These are phyloP conservation scores for Zaprionus lineosus DNA, from an alignment of 2,888 invertebrate genomes.

Conservation along the genomic window DNA sequence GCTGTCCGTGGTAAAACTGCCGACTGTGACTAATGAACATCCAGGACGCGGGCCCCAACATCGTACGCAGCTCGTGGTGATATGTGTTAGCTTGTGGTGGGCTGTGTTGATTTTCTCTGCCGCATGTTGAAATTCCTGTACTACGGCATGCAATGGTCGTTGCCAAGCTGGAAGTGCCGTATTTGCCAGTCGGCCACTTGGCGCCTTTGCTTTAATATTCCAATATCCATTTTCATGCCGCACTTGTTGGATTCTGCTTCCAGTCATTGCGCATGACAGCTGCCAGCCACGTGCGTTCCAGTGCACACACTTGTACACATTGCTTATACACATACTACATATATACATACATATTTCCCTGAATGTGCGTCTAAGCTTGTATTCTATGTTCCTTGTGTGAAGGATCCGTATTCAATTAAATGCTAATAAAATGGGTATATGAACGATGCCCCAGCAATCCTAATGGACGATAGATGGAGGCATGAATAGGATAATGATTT, in stretches of 20 bases:
- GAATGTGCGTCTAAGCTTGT: too few relatives aligned
- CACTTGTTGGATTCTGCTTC: constrained; percentile 78
- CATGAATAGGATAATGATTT: background rate
- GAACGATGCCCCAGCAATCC: too few relatives aligned
- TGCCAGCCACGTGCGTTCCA: constrained; percentile 57
- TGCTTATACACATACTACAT: background rate
- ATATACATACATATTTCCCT: too few relatives aligned
- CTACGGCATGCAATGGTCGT: constrained; percentile 5
- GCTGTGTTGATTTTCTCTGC: background rate
- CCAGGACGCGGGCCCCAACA: constrained; percentile 44
- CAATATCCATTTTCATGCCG: constrained; percentile 46
- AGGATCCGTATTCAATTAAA: too few relatives aligned
- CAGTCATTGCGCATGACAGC: constrained; percentile 63
- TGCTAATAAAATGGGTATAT: too few relatives aligned
- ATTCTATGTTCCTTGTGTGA: too few relatives aligned
- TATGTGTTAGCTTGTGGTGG: constrained; percentile 8
- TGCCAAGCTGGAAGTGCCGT: constrained; percentile 39
- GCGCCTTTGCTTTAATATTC: constrained; percentile 6
- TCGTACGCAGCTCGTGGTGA: constrained; percentile 6
- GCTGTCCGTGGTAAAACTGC: constrained; percentile 64
- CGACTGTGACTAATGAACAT: constrained; percentile 44
- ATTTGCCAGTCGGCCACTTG: constrained; percentile 20
- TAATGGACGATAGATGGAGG: too few relatives aligned
- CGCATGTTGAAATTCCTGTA: constrained; percentile 53
- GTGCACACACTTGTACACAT: constrained; percentile 3